phyloP scores from a whole-genome alignment of 2,797 vertebrate genomes.

The Hemibagrus guttatus region DNA sequence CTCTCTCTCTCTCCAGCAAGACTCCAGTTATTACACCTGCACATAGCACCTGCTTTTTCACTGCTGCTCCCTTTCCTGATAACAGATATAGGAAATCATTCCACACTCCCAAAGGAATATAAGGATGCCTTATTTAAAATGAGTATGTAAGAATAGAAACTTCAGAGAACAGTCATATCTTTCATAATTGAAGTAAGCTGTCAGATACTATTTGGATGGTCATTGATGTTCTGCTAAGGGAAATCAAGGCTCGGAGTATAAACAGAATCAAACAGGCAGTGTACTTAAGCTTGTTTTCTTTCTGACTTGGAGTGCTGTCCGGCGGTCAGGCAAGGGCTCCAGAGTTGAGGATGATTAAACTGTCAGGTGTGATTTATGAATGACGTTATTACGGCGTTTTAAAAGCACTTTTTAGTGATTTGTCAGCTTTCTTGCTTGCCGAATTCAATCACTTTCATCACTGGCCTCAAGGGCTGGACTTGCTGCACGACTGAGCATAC shows the following conservation, averaged over 20 bases:
- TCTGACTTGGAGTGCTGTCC: conserved; percentile 49
- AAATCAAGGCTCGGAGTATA: conserved; percentile 20
- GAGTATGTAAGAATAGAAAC: conserved; percentile 8
- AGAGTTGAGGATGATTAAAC: conserved; percentile 73
- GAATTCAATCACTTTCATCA: conserved; percentile 73
- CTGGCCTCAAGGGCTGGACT: conserved; percentile 64
- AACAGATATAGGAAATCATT: conserved; percentile 19
- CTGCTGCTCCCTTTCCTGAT: conserved; percentile 14
- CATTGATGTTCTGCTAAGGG: conserved; percentile 26
- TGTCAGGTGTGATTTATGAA: conserved; percentile 75
- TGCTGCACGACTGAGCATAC: conserved; percentile 59
- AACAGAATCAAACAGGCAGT: conserved; percentile 36
- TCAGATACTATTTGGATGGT: conserved; percentile 46
- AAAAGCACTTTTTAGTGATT: conserved; percentile 69
- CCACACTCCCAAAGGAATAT: not conserved
- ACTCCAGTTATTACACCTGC: conserved; percentile 23
- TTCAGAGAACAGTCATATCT: not conserved
- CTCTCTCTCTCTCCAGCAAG: conserved; percentile 30
- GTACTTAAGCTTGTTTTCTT: conserved; percentile 52
- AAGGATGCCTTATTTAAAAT: not conserved
- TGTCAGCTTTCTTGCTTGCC: conserved; percentile 69
- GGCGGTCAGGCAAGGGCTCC: conserved; percentile 57
- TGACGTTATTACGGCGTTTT: conserved; percentile 70
- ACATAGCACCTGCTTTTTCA: conserved; percentile 30
- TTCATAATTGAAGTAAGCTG: conserved; percentile 39